Conservation (phyloP, 2,113 vertebrate genomes). For the Apistogramma diplotaenia region DNA sequence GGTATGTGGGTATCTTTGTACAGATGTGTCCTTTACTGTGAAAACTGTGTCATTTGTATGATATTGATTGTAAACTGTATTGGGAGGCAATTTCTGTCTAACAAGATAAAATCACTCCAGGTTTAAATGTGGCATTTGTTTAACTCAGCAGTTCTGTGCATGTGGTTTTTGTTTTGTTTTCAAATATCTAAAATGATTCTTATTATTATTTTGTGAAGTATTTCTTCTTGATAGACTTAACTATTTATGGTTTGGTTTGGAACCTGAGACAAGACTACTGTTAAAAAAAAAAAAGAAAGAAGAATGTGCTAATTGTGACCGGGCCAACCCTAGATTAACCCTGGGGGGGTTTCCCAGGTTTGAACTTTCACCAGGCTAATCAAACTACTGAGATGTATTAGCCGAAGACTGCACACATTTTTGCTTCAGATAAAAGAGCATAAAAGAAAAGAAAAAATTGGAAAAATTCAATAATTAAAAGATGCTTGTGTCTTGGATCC, state of each 20-base stretch:
- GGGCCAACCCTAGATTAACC: too few species aligned
- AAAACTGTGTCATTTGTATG: background rate
- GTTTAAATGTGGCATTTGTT: background rate
- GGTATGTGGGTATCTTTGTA: background rate
- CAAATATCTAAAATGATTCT: rapidly evolving
- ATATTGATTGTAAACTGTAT: background rate
- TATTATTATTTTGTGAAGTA: background rate
- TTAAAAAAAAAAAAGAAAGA: too few species aligned
- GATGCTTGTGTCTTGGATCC: background rate
- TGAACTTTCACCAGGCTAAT: background rate
- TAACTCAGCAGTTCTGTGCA: background rate
- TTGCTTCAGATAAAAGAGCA: background rate
- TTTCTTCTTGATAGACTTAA: background rate
- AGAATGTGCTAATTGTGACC: too few species aligned
- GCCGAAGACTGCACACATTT: background rate
- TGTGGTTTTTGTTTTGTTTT: background rate
- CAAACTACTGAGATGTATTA: background rate
- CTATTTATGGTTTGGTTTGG: background rate
- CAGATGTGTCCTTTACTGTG: background rate
- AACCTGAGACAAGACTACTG: too few species aligned
- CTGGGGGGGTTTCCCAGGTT: too few species aligned
- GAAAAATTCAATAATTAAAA: background rate
- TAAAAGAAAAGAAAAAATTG: background rate
- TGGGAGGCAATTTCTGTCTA: background rate
- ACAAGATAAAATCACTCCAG: background rate